A percentile compares a stretch with the other conserved stretches of the same genome.
These are phyloP conservation scores for Chaetogeoica ovagalla DNA, from an alignment of 2,888 invertebrate genomes.

Conservation along the genomic window DNA sequence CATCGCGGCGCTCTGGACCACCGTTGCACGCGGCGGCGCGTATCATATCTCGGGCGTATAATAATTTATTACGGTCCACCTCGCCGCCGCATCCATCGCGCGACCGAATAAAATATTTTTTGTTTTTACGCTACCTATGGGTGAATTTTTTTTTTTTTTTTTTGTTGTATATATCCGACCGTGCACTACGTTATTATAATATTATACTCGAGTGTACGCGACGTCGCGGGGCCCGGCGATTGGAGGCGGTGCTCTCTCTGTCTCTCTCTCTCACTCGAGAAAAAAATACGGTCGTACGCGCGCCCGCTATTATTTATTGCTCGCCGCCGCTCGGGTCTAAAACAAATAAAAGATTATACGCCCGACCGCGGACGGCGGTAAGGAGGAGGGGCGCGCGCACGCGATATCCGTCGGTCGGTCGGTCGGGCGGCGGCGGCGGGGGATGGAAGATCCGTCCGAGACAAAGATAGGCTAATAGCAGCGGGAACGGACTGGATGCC, in stretches of 20 bases:
- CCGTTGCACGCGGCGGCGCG: neutral
- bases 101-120: too few relatives aligned
- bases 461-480: slow-evolving; percentile 40
- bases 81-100: too few relatives aligned
- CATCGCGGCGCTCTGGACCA: too few relatives aligned
- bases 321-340: slow-evolving; percentile 29
- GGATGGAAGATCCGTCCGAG: neutral
- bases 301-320: slow-evolving; percentile 34
- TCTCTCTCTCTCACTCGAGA: too few relatives aligned
- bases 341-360: slow-evolving; percentile 44
- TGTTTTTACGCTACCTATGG: too few relatives aligned
- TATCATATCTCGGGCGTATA: neutral
- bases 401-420: neutral
- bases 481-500: slow-evolving; percentile 35
- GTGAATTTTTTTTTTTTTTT: neutral
- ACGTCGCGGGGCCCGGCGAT: neutral
- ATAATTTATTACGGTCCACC: slow-evolving; percentile 19
- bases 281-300: neutral
- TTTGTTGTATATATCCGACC: too few relatives aligned
- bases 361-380: too few relatives aligned
- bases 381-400: neutral
- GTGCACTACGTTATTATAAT: neutral
- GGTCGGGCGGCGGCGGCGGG: neutral
- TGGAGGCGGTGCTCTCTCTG: slow-evolving; percentile 21
- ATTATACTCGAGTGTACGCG: neutral